phyloP scores from a whole-genome alignment of 2,797 vertebrate genomes.

The Notolabrus celidotus region DNA sequence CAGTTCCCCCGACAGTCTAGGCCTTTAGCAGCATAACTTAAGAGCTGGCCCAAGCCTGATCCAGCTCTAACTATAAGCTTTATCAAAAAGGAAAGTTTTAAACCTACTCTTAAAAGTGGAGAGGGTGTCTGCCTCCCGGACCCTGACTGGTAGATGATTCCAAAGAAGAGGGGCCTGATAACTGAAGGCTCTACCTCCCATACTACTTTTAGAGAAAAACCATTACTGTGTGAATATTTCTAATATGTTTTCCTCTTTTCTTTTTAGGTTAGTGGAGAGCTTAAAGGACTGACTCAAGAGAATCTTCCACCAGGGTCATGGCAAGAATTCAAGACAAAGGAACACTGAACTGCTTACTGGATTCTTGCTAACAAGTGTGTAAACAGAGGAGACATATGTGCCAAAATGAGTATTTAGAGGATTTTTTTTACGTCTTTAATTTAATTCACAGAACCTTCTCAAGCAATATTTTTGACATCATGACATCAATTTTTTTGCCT shows the following conservation, averaged over 20 bases:
- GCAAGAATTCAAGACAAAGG: constrained; percentile 12
- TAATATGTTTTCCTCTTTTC: not conserved
- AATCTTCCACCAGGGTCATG: constrained; percentile 33
- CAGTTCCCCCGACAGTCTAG: no score
- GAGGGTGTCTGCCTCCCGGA: no score
- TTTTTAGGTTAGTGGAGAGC: constrained; percentile 52
- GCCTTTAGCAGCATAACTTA: no score
- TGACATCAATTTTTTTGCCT: not conserved
- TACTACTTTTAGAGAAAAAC: no score
- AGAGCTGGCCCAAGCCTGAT: no score
- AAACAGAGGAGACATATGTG: not conserved
- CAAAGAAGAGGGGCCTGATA: no score
- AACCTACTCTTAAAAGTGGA: no score
- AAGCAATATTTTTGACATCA: constrained; percentile 40
- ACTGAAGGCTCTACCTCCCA: no score
- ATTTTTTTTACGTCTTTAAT: constrained; percentile 4
- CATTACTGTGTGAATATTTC: not conserved
- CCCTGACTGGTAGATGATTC: no score
- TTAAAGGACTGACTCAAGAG: constrained; percentile 31
- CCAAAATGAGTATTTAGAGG: constrained; percentile 12
- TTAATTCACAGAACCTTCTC: not conserved
- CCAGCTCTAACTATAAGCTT: no score
- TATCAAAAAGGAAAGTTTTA: no score
- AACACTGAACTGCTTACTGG: constrained; percentile 41
- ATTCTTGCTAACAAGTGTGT: constrained; percentile 8